Conservation (phyloP, 2,113 vertebrate species). For the Nipponia nippon region DNA sequence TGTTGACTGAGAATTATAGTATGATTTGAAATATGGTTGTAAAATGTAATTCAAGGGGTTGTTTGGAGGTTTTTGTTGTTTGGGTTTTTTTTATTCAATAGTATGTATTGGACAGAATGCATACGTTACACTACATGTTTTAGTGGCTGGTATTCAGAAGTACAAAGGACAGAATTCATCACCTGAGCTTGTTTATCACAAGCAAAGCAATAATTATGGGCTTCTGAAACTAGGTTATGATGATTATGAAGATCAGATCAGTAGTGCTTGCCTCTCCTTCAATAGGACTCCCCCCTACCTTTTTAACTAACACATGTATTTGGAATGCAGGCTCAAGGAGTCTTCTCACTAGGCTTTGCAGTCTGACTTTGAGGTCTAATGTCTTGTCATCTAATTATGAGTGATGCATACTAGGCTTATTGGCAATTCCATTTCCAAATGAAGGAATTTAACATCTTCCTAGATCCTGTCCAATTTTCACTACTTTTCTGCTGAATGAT, state of each 20-base stretch:
- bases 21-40: not conserved
- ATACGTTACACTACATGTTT: not conserved
- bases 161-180: not conserved
- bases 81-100: not conserved
- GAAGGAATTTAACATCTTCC: not conserved
- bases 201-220: not conserved
- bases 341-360: not conserved
- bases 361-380: not conserved
- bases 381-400: not conserved
- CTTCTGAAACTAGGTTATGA: not conserved
- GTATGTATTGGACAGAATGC: not conserved
- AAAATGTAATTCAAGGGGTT: not conserved
- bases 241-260: not conserved
- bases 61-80: not conserved
- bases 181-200: not conserved
- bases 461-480: not conserved
- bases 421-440: not conserved
- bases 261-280: not conserved
- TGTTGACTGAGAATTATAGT: not conserved
- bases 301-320: not conserved
- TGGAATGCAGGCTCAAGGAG: not conserved
- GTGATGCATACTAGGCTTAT: not conserved
- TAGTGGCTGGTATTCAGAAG: not conserved
- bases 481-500: not conserved
- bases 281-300: not conserved